These are phyloP conservation scores for Scolanthus callimorphus DNA, from an alignment of 92 coral and sea anemone species.

Conservation along the genomic window DNA sequence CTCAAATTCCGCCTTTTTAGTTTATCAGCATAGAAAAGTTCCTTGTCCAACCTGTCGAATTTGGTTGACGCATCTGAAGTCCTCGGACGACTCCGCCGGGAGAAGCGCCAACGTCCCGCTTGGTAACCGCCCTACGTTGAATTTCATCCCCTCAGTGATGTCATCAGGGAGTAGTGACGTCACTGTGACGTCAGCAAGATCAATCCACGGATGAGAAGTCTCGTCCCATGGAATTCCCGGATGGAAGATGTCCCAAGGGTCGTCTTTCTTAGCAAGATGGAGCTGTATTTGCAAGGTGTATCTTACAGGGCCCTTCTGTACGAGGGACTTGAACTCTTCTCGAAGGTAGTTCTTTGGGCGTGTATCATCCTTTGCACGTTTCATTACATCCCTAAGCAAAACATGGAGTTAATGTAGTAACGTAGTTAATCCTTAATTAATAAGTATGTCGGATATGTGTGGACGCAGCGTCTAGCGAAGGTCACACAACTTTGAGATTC, in stretches of 20 bases:
- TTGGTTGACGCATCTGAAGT: conserved; percentile 39
- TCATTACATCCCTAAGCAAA: no score
- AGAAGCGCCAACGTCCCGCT: conserved; percentile 39
- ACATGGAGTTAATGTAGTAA: no score
- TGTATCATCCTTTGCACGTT: background rate
- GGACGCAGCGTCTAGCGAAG: no score
- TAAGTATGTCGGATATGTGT: no score
- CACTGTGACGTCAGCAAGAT: conserved; percentile 80
- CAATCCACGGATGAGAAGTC: conserved; percentile 86
- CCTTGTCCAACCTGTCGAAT: background rate
- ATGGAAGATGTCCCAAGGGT: conserved; percentile 68
- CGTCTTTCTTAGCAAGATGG: conserved; percentile 51
- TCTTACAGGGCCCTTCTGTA: conserved; percentile 46
- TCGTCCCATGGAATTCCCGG: conserved; percentile 74
- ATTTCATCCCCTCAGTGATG: conserved; percentile 51
- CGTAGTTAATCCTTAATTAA: no score
- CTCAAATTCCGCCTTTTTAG: no score
- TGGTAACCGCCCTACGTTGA: conserved; percentile 46
- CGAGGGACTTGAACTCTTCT: conserved; percentile 48
- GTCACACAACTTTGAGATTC: no score
- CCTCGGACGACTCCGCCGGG: conserved; percentile 67
- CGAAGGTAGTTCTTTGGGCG: conserved; percentile 31
- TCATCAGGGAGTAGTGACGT: conserved; percentile 64
- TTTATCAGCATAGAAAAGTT: background rate
- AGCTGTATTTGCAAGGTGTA: conserved; percentile 83